Base-by-base conservation (phyloP, 1,140 invertebrate species). In the Agrilus planipennis region DNA sequence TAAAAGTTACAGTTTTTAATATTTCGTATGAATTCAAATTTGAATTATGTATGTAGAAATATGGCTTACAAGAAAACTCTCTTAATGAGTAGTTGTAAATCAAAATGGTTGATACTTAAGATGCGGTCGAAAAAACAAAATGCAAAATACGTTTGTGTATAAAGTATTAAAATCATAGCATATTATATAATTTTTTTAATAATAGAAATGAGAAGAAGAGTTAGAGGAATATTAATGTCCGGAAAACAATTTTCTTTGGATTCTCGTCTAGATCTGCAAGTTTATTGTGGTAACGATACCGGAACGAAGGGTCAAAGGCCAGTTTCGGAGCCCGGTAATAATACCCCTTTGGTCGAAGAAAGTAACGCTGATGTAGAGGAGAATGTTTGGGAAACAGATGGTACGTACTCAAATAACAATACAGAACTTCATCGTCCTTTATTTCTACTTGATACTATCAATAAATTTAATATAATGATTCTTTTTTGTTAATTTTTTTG, bases 211-310 rank as follows among this genome's bases (percentile, higher is more conserved):
- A 70, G 86, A 17, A 70, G 88, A 25, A 73, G 88, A 11, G 84
- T 91, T 45, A 73, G 79, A 18, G 87, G 87, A 7, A 89, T 91
- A 54, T 67, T 90, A 29, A 85, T 88, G 76, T 78, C 82, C 2
- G 85, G 87, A n/a, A 84, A 84, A 53, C 81, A 89, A 62, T 89
- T 87, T 63, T 91, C 87, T 2, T 68, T 93, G 23, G 88, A 93
- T 66, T 91, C 87, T 0, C 77, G 84, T 52, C 84, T 91, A 75
- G 87, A 92, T 62, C 71, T 93, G 42, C 84, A 88, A n/a, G n/a
- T n/a, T n/a, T n/a, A n/a, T n/a, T n/a, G n/a, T n/a, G 80, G 83
- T 53, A 80, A 76, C 38, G 59, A 70, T 42, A 66, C 71, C 44
- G 39, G 52, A 29, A 46, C 41, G 14, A 48, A 49, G 15, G 40